Conservation (phyloP, 2,113 vertebrate genomes). For the Ancistrus triradiatus region DNA sequence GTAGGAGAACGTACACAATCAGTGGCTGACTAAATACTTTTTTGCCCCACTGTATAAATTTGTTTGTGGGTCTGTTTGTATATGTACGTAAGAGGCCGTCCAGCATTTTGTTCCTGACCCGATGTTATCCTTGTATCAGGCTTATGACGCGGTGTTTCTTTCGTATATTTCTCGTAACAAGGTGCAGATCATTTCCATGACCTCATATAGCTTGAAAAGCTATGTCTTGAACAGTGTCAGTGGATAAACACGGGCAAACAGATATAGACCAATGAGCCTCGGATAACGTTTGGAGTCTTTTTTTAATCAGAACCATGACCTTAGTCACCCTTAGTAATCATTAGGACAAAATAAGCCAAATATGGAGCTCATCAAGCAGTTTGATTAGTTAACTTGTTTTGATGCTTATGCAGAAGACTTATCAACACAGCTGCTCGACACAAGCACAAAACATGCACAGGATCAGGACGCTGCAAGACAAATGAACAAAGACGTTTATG, state of each 20-base stretch:
- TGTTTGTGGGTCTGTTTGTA: no score
- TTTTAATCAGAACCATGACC: no score
- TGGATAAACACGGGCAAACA: no score
- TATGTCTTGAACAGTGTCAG: no score
- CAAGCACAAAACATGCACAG: background rate
- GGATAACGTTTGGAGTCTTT: background rate
- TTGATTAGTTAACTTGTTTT: background rate
- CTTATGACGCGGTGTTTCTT: background rate
- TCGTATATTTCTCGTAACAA: slow-evolving; percentile 3
- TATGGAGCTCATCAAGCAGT: background rate
- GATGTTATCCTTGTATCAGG: no score
- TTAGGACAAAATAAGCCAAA: background rate
- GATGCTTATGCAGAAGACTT: slow-evolving; percentile 58
- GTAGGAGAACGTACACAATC: no score
- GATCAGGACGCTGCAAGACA: slow-evolving; percentile 12
- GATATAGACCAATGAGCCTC: background rate
- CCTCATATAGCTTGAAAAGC: no score
- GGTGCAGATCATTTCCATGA: background rate
- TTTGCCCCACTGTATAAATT: no score
- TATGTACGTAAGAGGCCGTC: no score
- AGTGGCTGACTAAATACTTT: no score
- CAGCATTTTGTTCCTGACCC: no score
- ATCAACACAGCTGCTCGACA: slow-evolving; percentile 59
- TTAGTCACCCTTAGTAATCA: no score
- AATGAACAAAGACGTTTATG: background rate